A percentile compares a stretch with the other conserved stretches of the same genome.
These are phyloP conservation scores for Sesamia nonagrioides DNA, from an alignment of 1,140 invertebrate genomes.

Conservation along the genomic window DNA sequence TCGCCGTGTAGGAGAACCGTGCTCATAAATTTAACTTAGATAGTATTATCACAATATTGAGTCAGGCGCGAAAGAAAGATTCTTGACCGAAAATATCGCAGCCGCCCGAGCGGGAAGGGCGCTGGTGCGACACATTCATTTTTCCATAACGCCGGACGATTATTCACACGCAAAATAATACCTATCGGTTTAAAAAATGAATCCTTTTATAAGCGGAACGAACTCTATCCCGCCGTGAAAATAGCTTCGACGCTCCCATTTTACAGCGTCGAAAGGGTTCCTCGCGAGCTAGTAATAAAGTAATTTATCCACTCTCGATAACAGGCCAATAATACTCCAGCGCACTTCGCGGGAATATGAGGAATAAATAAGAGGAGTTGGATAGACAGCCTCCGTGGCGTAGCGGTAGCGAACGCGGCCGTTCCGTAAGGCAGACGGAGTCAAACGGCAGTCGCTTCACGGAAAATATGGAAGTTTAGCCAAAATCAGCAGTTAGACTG, in stretches of 20 bases:
- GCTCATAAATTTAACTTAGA: not conserved
- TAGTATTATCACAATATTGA: constrained; percentile 20
- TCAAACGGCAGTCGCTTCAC: too few relatives aligned
- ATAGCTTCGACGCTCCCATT: constrained; percentile 66
- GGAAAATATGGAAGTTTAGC: too few relatives aligned
- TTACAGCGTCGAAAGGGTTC: constrained; percentile 72
- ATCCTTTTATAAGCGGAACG: constrained; percentile 65
- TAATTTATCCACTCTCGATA: constrained; percentile 84
- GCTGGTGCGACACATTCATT: constrained; percentile 48
- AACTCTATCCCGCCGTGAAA: constrained; percentile 71
- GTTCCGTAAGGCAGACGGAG: too few relatives aligned
- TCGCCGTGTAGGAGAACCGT: not conserved
- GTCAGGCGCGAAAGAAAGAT: constrained; percentile 32
- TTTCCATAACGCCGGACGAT: constrained; percentile 47
- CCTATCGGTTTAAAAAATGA: constrained; percentile 70
- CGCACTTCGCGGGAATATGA: constrained; percentile 56
- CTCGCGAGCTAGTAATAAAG: constrained; percentile 77
- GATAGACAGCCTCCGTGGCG: too few relatives aligned
- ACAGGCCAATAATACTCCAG: constrained; percentile 69
- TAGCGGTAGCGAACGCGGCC: too few relatives aligned
- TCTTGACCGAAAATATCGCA: constrained; percentile 47
- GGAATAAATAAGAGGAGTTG: constrained; percentile 62
- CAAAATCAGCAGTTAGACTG: too few relatives aligned
- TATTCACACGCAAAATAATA: constrained; percentile 60
- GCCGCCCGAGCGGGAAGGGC: constrained; percentile 28